Percentiles rank a stretch among this genome's conserved stretches.
Conservation (phyloP, 2,113 vertebrate genomes). For the Eulemur rufifrons region DNA sequence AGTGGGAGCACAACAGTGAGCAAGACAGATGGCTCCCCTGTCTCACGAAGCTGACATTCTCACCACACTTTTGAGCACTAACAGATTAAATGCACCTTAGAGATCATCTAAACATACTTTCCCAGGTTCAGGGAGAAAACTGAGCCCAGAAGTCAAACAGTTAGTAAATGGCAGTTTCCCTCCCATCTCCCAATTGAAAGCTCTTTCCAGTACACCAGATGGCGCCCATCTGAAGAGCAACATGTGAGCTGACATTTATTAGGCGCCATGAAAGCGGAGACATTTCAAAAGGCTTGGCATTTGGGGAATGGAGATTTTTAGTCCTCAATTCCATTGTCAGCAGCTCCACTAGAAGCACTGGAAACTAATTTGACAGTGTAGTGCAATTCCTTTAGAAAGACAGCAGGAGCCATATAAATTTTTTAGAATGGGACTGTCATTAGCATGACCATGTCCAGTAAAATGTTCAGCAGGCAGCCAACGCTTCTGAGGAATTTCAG, state of each 20-base stretch:
- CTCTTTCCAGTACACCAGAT: constrained; percentile 65
- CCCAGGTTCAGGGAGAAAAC: neutral
- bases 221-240: constrained; percentile 69
- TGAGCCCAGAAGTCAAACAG: constrained; percentile 24
- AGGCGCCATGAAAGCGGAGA: constrained; percentile 54
- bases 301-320: neutral
- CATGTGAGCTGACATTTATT: constrained; percentile 70
- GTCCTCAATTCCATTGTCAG: constrained; percentile 18
- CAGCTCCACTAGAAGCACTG: neutral
- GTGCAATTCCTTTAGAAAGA: constrained; percentile 56
- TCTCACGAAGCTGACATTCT: neutral
- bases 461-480: neutral
- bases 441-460: neutral
- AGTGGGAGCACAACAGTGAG: neutral
- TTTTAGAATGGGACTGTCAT: constrained; percentile 50
- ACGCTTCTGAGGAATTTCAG: neutral
- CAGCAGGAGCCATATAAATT: constrained; percentile 26
- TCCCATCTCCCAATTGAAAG: neutral
- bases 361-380: constrained; percentile 65
- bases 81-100: neutral
- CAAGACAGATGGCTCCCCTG: neutral
- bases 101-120: neutral
- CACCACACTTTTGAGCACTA: neutral
- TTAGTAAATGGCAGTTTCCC: neutral
- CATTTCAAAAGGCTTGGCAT: constrained; percentile 61